phyloP scores from a whole-genome alignment of 2,113 vertebrate species.

The Myotis lucifugus region DNA sequence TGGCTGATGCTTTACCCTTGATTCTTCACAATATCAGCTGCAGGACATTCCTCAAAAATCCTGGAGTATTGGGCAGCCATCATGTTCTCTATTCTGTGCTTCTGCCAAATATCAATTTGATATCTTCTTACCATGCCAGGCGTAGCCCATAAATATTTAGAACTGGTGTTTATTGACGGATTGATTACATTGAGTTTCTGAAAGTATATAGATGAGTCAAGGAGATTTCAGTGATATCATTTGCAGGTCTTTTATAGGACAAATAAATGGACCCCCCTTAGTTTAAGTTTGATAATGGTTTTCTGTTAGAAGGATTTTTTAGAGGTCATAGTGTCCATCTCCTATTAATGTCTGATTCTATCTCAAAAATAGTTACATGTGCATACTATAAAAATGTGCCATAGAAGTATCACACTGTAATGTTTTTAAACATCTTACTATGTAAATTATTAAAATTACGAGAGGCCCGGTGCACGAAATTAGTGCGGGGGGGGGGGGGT shows the following conservation, averaged over 20 bases:
- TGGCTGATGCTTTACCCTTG: not conserved
- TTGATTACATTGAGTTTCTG: not conserved
- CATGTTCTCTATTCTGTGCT: not conserved
- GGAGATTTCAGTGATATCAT: not conserved
- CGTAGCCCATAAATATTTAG: constrained; percentile 38
- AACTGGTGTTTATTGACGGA: not conserved
- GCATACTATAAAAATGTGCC: not conserved
- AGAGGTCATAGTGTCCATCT: not conserved
- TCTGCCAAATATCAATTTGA: not conserved
- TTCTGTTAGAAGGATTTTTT: constrained; percentile 13
- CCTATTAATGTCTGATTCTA: not conserved
- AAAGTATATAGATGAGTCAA: not conserved
- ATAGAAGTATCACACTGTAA: not conserved
- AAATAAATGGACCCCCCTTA: not conserved
- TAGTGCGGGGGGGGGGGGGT: too few species aligned
- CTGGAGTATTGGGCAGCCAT: not conserved
- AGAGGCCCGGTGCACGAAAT: too few species aligned
- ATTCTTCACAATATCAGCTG: not conserved
- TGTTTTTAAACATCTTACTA: constrained; percentile 1
- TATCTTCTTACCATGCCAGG: not conserved
- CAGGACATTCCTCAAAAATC: not conserved
- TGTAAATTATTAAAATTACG: constrained; percentile 22
- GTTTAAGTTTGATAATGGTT: not conserved
- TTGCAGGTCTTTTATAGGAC: not conserved
- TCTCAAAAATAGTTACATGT: not conserved